Evolutionary conservation across 2,797 vertebrate species (phyloP).

Genomic region (Ceyx erithaca): DNA sequence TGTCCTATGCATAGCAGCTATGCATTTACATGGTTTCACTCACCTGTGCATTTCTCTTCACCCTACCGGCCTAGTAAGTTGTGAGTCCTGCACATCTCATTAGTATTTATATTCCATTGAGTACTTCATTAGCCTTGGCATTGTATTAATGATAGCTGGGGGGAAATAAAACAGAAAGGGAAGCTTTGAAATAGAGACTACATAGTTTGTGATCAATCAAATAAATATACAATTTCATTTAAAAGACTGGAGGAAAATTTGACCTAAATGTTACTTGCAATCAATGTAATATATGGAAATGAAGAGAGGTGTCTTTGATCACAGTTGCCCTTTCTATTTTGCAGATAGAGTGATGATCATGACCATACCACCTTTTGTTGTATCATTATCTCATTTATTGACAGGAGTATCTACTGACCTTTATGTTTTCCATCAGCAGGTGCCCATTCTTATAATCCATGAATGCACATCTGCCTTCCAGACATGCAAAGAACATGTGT

Average conservation of each 20-base stretch:
- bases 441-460: not conserved
- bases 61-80: not conserved
- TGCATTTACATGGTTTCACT: not conserved
- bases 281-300: not conserved
- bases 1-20: not conserved
- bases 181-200: conserved; percentile 34
- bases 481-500: rapidly evolving
- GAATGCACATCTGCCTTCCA: rapidly evolving
- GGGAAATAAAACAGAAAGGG: conserved; percentile 21
- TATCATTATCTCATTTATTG: not conserved
- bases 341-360: not conserved
- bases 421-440: not conserved
- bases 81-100: not conserved
- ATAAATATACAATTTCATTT: conserved; percentile 27
- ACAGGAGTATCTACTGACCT: not conserved
- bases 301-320: not conserved
- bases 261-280: not conserved
- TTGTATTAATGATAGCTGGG: conserved; percentile 54
- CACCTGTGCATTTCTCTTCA: conserved; percentile 28
- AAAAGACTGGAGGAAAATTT: not conserved
- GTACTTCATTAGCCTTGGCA: conserved; percentile 49
- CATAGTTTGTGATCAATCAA: conserved; percentile 22
- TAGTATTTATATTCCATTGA: conserved; percentile 57
- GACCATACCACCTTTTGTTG: not conserved
- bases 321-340: not conserved